Evolutionary conservation across 2,113 vertebrate species (phyloP).

Genomic region (Scatophagus argus): DNA sequence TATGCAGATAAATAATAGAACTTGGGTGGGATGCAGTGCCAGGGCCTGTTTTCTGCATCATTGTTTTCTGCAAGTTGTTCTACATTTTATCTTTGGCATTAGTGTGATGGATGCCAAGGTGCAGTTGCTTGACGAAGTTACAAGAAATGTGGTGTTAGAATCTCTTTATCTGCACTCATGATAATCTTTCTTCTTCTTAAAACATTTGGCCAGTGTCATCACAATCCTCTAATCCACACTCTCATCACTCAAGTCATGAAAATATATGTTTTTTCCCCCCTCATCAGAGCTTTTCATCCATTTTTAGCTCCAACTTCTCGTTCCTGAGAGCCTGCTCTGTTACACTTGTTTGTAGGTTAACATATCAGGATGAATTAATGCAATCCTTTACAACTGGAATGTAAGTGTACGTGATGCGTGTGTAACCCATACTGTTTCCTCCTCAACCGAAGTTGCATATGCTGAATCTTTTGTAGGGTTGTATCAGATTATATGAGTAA

Average conservation of each 20-base stretch:
- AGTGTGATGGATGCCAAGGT: neutral
- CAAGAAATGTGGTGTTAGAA: neutral
- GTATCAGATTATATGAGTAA: constrained; percentile 55
- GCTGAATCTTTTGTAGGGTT: constrained; percentile 50
- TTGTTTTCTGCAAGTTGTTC: neutral
- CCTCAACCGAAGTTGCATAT: constrained; percentile 31
- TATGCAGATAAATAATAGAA: neutral
- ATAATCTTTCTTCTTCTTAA: neutral
- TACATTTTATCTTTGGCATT: neutral
- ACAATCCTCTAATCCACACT: neutral
- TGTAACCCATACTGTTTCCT: constrained; percentile 17
- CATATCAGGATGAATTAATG: constrained; percentile 60
- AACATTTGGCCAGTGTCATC: neutral
- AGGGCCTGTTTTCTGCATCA: neutral
- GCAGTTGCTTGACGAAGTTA: neutral
- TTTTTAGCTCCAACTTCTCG: neutral
- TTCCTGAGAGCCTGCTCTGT: constrained; percentile 43
- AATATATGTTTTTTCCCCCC: neutral
- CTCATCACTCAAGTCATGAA: neutral
- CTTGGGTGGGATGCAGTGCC: constrained; percentile 1
- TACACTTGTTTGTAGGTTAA: constrained; percentile 42
- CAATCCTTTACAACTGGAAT: constrained; percentile 67
- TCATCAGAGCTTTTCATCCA: neutral
- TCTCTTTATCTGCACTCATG: neutral
- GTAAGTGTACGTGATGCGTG: constrained; percentile 24